Percentiles rank a stretch among this genome's conserved stretches.
Evolutionary conservation across 2,888 invertebrate genomes (phyloP).

Genomic region (Sceliomorpha sp.): DNA sequence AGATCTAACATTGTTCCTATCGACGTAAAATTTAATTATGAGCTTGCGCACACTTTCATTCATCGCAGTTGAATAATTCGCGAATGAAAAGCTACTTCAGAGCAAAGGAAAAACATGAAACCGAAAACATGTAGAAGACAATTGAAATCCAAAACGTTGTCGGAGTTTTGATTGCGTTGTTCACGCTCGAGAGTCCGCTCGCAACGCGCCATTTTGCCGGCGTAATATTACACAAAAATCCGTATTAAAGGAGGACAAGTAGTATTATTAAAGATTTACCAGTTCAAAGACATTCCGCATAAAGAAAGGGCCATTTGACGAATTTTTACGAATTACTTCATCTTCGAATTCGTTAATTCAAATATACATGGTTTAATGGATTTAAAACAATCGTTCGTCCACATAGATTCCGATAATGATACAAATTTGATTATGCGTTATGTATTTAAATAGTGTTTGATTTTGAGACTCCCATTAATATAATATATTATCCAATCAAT

Average conservation of each 20-base stretch:
- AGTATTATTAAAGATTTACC: no score
- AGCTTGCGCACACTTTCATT: slow-evolving; percentile 28
- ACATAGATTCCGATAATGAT: slow-evolving; percentile 13
- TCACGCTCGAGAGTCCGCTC: slow-evolving; percentile 7
- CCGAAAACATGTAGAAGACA: slow-evolving; percentile 8
- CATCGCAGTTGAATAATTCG: slow-evolving; percentile 24
- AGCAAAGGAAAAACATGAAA: slow-evolving; percentile 14
- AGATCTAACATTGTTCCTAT: slow-evolving; percentile 49
- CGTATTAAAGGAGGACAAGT: no score
- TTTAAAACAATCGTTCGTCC: no score
- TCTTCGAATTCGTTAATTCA: no score
- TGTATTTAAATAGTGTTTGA: slow-evolving; percentile 6
- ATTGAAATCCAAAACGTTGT: slow-evolving; percentile 31
- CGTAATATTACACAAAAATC: not conserved
- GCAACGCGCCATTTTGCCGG: not conserved
- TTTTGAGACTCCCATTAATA: slow-evolving; percentile 22
- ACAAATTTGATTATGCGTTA: slow-evolving; percentile 3
- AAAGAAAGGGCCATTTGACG: no score
- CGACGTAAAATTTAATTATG: slow-evolving; percentile 41
- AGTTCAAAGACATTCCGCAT: no score
- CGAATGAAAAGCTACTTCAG: slow-evolving; percentile 21
- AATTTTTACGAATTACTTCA: no score
- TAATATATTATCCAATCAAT: slow-evolving; percentile 14
- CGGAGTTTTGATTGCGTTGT: slow-evolving; percentile 28
- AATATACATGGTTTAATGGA: no score